Base-by-base conservation (phyloP, 1,140 invertebrate genomes). In the Parasteatoda tepidariorum region DNA sequence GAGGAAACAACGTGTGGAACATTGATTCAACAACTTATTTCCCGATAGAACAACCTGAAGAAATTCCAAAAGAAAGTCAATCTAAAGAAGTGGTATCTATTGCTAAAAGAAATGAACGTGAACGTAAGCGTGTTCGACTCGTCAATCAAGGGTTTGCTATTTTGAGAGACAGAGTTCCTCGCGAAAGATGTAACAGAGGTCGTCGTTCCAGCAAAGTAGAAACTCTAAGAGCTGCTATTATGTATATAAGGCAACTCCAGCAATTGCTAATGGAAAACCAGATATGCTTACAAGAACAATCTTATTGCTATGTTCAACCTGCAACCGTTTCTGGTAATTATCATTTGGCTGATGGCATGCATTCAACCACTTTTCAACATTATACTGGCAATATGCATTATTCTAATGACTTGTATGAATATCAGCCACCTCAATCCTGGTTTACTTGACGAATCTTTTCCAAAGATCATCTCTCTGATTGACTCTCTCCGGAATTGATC, bases 141-240 rank as follows among this genome's bases (percentile, higher is more conserved):
- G 88, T 90, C 15, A 98, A 97, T 89, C 94, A 96, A 85, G 95
- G 95, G 7, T 96, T 96, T 87, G 94, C 95, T 0, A 93, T 93
- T 11, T 88, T 96, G 0, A 91, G 95, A n/a, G 92, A 95, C 82
- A 94, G 95, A 87, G 95, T 97, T 84, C 95, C 95, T 0, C 85
- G 86, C 7, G 90, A 93, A 81, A 92, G 93, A 92, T 85, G 94
- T 92, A 73, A 90, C 81, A 97, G 97, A 88, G 76, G 76, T 5
- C 38, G 76, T 18, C 96, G 97, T 87, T 89, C 97, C 13, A 96
- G 95, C 85, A 98, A 98, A 90, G 96, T 97, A n/a, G 96, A 98
- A 89, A 98, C 96, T 0, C 88, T 98, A 38, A 92, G 95, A 84
- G 95, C 96, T 92, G 96, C 96, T 6, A 95, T 97, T 0, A 95